These are phyloP conservation scores for Dromas ardeola DNA, from an alignment of 2,113 vertebrate genomes.

Conservation along the genomic window DNA sequence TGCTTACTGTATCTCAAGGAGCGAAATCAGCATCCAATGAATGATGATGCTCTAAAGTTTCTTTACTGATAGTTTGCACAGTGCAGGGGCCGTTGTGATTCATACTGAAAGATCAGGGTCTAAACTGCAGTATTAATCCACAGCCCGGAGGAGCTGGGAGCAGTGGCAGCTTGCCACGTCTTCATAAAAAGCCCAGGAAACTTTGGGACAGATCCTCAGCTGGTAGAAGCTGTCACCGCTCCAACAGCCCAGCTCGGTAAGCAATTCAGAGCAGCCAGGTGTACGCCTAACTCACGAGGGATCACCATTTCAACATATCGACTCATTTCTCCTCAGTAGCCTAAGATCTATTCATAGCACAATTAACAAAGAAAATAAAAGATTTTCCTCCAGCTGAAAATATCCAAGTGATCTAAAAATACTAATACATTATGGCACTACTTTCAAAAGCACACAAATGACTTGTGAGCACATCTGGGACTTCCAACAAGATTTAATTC, in stretches of 20 bases:
- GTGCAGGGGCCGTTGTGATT: not conserved
- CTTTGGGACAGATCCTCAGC: constrained; percentile 28
- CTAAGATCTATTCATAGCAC: constrained; percentile 35
- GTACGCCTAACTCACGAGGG: constrained; percentile 20
- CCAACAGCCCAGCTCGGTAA: constrained; percentile 12
- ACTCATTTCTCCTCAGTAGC: constrained; percentile 25
- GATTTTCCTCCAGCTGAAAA: constrained; percentile 28
- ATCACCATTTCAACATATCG: not conserved
- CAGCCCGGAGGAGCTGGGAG: not conserved
- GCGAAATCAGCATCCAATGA: not conserved
- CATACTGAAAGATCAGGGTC: not conserved
- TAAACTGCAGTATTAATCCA: not conserved
- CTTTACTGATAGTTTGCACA: not conserved
- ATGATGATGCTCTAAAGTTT: not conserved
- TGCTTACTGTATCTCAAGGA: not conserved
- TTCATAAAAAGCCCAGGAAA: constrained; percentile 3
- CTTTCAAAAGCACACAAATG: constrained; percentile 9
- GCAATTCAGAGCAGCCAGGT: constrained; percentile 46
- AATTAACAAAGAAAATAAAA: constrained; percentile 39
- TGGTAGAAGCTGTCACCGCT: constrained; percentile 24
- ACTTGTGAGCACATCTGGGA: constrained; percentile 1
- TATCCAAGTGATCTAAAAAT: constrained; percentile 27
- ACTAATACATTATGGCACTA: not conserved
- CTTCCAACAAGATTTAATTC: not conserved
- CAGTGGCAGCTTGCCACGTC: not conserved